Base-by-base conservation (phyloP, 2,888 invertebrate species). In the Drosophila paranaensis region DNA sequence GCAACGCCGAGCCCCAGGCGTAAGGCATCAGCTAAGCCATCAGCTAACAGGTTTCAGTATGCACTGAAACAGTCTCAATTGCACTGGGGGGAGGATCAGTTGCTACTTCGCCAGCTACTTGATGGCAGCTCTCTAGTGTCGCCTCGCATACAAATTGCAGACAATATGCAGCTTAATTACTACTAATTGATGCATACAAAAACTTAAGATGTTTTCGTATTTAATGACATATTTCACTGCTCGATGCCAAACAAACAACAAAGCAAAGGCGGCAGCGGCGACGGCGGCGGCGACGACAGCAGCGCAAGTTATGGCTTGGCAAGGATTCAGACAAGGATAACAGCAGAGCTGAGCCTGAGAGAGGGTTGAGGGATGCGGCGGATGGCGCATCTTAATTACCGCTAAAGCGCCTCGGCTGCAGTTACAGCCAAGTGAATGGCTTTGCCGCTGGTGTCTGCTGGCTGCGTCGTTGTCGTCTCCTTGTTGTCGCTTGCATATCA, bases 81-180 rank as follows among this genome's bases (percentile, higher is more conserved):
- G 35, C 33, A 10, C 10, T 33, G 11, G 9, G 11, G 16, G 63
- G 61, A 55, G 69, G 73, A 74, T 71, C 88, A 40, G 30, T 62
- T 55, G 80, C 64, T 65, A 58, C 60, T 57, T 40, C 46, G 57
- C 48, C 2, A 48, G 48, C 48, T 51, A 43, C 62, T 71, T 64
- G 71, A 66, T 67, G 77, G 69, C 60, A 61, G 69, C 74, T 61
- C 57, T 76, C 76, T 79, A 70, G 76, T 77, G 76, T 72, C 58
- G 77, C 67, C 70, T 60, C 71, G 86, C 88, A 89, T 89, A 88
- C 88, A 87, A 89, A 89, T 89, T 87, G 88, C 82, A 89, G 88
- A 91, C 90, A 91, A 91, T 90, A 89, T 91, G 89, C 90, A 86
- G 89, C 91, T 91, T 91, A 91, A 91, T 91, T 91, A 91, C 91